These are phyloP conservation scores for Ceratotherium simum DNA, from an alignment of 2,113 vertebrate species.

Conservation along the genomic window DNA sequence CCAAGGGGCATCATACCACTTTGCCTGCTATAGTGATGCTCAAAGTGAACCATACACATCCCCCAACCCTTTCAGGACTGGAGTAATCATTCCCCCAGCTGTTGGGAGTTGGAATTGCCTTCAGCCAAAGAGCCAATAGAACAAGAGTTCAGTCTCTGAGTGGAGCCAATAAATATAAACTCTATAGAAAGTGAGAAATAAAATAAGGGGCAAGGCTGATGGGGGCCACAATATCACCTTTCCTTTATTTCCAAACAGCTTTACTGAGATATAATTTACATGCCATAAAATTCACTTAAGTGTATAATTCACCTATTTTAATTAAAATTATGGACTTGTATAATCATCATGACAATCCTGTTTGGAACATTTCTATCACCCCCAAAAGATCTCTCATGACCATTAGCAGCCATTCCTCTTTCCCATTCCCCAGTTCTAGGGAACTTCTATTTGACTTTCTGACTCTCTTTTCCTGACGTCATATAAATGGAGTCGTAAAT, in stretches of 20 bases:
- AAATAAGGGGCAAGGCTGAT: neutral
- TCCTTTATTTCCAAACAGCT: neutral
- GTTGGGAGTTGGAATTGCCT: neutral
- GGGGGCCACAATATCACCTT: neutral
- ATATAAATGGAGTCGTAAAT: neutral
- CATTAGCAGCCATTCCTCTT: neutral
- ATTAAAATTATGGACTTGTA: neutral
- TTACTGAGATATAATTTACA: neutral
- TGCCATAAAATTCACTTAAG: neutral
- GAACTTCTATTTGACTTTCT: neutral
- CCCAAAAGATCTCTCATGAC: neutral
- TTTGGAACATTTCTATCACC: neutral
- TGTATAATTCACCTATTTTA: neutral
- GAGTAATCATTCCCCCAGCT: neutral
- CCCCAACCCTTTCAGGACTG: neutral
- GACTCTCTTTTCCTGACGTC: neutral
- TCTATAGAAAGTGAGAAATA: neutral
- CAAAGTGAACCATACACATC: too few relatives aligned
- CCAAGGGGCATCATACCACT: accelerated
- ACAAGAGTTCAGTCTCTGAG: neutral
- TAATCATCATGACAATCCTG: neutral
- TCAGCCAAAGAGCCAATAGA: neutral
- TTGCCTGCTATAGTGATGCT: neutral
- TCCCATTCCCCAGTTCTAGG: neutral
- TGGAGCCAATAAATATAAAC: neutral